Evolutionary conservation across 1,140 invertebrate genomes (phyloP), one percentile per base, ranked within the genome.

Genomic region (Subanguina moxae): DNA sequence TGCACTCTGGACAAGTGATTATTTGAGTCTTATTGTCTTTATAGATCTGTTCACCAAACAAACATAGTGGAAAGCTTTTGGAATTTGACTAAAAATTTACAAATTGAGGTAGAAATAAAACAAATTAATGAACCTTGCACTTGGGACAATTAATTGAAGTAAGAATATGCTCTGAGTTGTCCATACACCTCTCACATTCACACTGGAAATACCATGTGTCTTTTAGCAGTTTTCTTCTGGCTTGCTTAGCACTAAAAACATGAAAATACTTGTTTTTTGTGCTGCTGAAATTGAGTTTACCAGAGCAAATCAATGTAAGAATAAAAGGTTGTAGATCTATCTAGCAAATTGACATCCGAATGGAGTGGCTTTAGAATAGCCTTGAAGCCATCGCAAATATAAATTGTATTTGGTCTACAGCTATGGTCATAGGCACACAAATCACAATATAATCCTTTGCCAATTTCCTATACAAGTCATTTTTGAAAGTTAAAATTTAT

Each of bases 361-460:
- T 78, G 63, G 25, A 82, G 64, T 28, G 68, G 42, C 25, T 70
- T 52, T 15, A 82, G 59, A 9, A 73, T 82, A 7, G 81, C 75
- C 5, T 77, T 67, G 30, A 82, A 78, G 15, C 77, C 75, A 38
- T 70, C 42, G 48, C 73, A 78, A 48, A 62, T 57, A 64, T 78
- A 78, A 11, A 78, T 62, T 27, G 77, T 76, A 48, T 82, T 81
- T 13, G 80, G 80, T 32, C 68, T 52, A 67, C 80, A 82, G 27
- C 70, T 74, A 64, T 82, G 79, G 65, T 80, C 81, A 43, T 82
- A 82, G 0, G 76, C 69, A 65, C 80, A 83, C 1, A 82, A 65
- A 66, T 82, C 80, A 46, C 83, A 65, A 62, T 82, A 82, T 3
- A 82, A 66, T n/a, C 80, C 80, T 57, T 81, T 81, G 58, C 79